Conservation (phyloP, 2,888 invertebrate species). For the Zaprionus bogoriensis region DNA sequence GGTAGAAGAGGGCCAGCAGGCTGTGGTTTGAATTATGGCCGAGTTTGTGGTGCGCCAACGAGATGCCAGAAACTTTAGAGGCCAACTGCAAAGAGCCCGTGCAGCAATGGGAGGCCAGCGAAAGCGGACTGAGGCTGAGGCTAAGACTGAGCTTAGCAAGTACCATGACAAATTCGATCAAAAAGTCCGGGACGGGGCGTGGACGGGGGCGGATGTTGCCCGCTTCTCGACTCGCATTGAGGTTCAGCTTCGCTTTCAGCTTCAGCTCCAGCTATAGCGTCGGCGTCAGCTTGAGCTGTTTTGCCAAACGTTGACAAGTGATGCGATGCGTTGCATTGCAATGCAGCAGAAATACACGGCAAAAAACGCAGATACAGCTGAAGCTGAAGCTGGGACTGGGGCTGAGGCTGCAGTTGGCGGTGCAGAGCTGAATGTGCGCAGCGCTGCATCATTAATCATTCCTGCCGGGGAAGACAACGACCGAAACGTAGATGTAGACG, state of each 20-base stretch:
- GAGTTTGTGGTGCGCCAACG: constrained; percentile 35
- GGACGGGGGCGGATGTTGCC: constrained; percentile 55
- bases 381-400: constrained; percentile 33
- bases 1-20: neutral
- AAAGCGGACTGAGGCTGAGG: neutral
- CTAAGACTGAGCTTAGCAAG: constrained; percentile 29
- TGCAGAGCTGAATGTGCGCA: constrained; percentile 60
- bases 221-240: constrained; percentile 42
- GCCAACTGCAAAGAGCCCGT: constrained; percentile 16
- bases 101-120: too few relatives aligned
- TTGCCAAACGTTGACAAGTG: constrained; percentile 47
- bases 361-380: constrained; percentile 47
- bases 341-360: constrained; percentile 55
- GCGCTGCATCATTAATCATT: constrained; percentile 81
- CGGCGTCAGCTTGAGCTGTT: constrained; percentile 1
- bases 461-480: constrained; percentile 66
- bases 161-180: constrained; percentile 71
- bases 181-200: too few relatives aligned
- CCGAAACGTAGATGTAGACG: constrained; percentile 51
- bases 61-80: constrained; percentile 50
- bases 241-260: constrained; percentile 37
- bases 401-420: constrained; percentile 47
- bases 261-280: constrained; percentile 23
- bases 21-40: constrained; percentile 59
- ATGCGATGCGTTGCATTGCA: constrained; percentile 48